phyloP scores from a whole-genome alignment of 2,113 vertebrate species.

The Forbesichthys papilliferus region DNA sequence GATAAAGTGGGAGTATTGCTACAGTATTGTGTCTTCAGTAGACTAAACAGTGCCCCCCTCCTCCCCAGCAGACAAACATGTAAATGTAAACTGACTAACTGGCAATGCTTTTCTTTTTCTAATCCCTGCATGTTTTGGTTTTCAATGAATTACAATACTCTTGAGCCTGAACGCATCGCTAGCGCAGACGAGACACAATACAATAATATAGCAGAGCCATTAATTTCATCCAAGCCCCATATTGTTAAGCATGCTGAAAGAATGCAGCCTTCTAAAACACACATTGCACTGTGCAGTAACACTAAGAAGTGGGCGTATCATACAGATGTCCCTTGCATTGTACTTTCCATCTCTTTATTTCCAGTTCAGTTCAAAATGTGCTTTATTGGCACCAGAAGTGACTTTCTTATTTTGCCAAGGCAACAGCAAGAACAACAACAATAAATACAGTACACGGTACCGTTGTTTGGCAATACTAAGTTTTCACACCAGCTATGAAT shows the following conservation, averaged over 20 bases:
- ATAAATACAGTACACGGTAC: too few relatives aligned
- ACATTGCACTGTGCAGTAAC: too few relatives aligned
- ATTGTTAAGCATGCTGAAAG: neutral
- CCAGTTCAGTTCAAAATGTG: too few relatives aligned
- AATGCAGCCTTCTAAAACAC: conserved; percentile 6
- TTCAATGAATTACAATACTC: conserved; percentile 15
- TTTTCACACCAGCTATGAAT: too few relatives aligned
- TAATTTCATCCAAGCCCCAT: conserved; percentile 1
- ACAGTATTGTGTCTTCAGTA: conserved; percentile 35
- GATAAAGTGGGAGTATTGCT: conserved; percentile 17
- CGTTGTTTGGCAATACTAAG: too few relatives aligned
- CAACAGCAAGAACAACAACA: too few relatives aligned
- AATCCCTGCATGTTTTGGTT: conserved; percentile 3
- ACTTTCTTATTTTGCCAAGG: too few relatives aligned
- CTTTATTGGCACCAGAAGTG: too few relatives aligned
- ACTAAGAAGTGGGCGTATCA: too few relatives aligned
- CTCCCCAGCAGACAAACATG: conserved; percentile 13
- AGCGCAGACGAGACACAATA: neutral
- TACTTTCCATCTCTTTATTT: too few relatives aligned
- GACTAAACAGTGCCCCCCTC: conserved; percentile 53
- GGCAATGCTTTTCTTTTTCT: too few relatives aligned
- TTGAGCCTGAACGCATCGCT: neutral
- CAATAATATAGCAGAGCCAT: neutral
- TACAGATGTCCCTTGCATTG: too few relatives aligned
- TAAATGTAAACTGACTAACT: conserved; percentile 1